Base-by-base conservation (phyloP, 2,888 invertebrate genomes). In the Allacma fusca region DNA sequence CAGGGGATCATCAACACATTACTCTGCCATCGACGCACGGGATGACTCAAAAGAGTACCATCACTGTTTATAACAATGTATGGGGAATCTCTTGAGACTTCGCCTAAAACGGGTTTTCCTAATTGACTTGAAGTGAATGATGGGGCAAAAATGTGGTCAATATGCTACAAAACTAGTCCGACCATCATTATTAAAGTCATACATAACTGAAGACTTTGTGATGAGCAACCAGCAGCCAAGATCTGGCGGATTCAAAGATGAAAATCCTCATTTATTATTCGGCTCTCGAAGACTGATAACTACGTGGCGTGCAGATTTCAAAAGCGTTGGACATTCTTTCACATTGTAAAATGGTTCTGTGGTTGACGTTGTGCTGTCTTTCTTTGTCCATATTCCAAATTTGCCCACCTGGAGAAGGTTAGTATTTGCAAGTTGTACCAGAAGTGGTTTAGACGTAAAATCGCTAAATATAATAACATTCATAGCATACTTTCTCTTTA, bases 121-220 rank as follows among this genome's bases (percentile, higher is more conserved):
- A 71, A 71, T 59, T 71, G 71, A 57, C 70, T 70, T 44, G 40
- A 40, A 67, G 67, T 68, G 40, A 34, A 68, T 26, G 57, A 59
- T 59, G 73, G 64, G 28, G 64, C 59, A 70, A 70, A 70, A 73
- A 73, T 62, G 73, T 73, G 62, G 73, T 62, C 28, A 62, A 62
- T 62, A 73, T 73, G 73, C 73, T 73, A 59, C 73, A 62, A 62
- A 73, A 73, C 73, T 73, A 73, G 73, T 73, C 73, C 70, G 69
- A 24, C 24, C 23, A 16, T 71, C 29, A 59, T 62, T n/a, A 24
- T 62, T 24, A 62, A 62, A 62, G 62, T 62, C 62, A 62, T 62
- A n/a, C 62, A 62, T 62, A 24, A 24, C 26, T 5, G 26, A 62
- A 24, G 9, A 24, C 24, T 62, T 62, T 62, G 62, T 62, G 62